Percentiles rank a stretch among this genome's conserved stretches.
Conservation (phyloP, 2,797 vertebrate species). For the Calcarius lapponicus region DNA sequence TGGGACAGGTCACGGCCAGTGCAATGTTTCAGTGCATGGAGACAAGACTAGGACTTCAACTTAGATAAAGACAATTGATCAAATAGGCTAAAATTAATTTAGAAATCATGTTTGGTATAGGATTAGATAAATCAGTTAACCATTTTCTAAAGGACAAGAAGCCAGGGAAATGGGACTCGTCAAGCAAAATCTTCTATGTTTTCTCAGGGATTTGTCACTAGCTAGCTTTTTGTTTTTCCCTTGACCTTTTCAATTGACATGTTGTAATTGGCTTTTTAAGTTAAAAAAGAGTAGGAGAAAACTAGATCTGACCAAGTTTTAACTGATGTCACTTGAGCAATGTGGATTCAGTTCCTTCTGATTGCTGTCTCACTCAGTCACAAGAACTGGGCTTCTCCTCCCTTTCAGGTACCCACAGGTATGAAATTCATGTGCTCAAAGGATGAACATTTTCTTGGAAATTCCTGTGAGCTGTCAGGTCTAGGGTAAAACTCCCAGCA, state of each 20-base stretch:
- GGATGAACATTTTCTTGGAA: not conserved
- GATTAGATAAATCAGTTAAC: not conserved
- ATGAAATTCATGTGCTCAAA: not conserved
- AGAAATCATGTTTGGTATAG: accelerated
- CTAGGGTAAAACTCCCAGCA: not conserved
- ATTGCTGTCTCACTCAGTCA: not conserved
- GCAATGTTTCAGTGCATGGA: not conserved
- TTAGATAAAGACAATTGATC: not conserved
- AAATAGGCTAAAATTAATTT: not conserved
- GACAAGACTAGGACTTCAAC: not conserved
- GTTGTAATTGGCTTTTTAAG: not conserved
- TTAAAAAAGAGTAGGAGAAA: not conserved
- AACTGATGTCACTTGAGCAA: not conserved
- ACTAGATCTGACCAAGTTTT: not conserved
- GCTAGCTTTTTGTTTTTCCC: not conserved
- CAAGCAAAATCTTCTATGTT: not conserved
- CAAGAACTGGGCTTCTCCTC: not conserved
- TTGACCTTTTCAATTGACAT: not conserved
- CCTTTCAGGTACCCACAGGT: too few species aligned
- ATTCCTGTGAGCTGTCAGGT: not conserved
- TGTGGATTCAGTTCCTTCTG: not conserved
- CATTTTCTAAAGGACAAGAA: not conserved
- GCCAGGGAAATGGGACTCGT: not conserved
- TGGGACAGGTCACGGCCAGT: not conserved
- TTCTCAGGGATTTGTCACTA: not conserved